A percentile compares a stretch with the other conserved stretches of the same genome.
Evolutionary conservation across 1,140 invertebrate species (phyloP).

Genomic region (Lucilia sericata): DNA sequence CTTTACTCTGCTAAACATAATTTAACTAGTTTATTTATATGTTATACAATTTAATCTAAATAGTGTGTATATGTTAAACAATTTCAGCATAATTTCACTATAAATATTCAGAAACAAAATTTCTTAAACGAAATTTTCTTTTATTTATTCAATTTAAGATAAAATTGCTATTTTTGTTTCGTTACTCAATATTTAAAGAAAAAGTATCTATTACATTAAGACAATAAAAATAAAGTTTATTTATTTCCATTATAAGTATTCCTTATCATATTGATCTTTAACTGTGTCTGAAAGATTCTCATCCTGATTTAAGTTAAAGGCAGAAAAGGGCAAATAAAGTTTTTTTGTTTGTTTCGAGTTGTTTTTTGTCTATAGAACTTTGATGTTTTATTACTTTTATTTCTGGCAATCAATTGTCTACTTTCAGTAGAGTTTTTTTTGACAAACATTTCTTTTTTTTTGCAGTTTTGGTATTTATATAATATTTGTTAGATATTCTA

Average conservation of each 20-base stretch:
- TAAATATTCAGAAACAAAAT: neutral
- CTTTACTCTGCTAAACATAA: no score
- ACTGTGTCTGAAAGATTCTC: no score
- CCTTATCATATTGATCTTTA: no score
- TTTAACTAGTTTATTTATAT: neutral
- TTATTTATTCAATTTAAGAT: no score
- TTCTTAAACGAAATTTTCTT: no score
- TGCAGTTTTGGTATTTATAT: neutral
- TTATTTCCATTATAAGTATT: neutral
- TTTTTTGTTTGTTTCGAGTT: neutral
- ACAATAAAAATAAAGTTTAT: neutral
- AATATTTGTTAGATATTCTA: no score
- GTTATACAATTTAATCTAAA: no score
- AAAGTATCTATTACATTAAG: neutral
- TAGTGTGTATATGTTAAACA: neutral
- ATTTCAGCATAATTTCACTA: constrained; percentile 9
- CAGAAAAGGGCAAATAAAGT: neutral
- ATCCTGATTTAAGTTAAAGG: no score
- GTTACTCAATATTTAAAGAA: neutral
- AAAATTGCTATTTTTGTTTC: no score
- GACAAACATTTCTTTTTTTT: neutral
- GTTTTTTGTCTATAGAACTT: neutral
- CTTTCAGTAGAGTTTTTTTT: neutral
- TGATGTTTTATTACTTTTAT: constrained; percentile 30
- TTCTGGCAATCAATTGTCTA: constrained; percentile 8